phyloP scores from a whole-genome alignment of 2,888 invertebrate genomes.

The Ditula angustiorana region DNA sequence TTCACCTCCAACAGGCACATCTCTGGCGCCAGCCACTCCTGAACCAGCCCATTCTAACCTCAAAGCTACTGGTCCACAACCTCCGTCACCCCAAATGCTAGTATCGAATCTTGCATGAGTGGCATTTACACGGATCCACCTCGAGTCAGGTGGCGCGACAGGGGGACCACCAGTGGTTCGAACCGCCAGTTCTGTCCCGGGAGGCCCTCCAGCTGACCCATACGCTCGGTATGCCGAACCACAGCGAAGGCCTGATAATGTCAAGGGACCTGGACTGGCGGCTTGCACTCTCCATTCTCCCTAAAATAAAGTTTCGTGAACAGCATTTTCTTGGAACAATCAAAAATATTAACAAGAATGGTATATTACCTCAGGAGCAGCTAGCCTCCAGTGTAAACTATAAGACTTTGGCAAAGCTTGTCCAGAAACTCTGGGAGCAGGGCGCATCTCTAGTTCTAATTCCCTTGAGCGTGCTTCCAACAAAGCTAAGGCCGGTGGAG shows the following conservation, averaged over 20 bases:
- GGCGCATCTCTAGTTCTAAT: slow-evolving; percentile 72
- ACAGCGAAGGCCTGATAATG: slow-evolving; percentile 91
- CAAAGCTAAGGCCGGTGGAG: slow-evolving; percentile 88
- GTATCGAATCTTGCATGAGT: slow-evolving; percentile 93
- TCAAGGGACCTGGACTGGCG: slow-evolving; percentile 77
- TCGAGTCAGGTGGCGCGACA: slow-evolving; percentile 88
- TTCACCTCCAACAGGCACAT: slow-evolving; percentile 78
- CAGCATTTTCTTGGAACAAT: slow-evolving; percentile 43
- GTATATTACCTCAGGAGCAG: slow-evolving; percentile 88
- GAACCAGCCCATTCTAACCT: slow-evolving; percentile 89
- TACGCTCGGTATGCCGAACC: slow-evolving; percentile 93
- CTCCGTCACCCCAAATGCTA: slow-evolving; percentile 93
- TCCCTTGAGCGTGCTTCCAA: slow-evolving; percentile 74
- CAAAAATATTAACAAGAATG: background rate
- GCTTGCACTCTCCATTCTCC: slow-evolving; percentile 87
- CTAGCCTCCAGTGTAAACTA: slow-evolving; percentile 88
- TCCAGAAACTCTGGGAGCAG: slow-evolving; percentile 69
- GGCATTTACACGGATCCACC: slow-evolving; percentile 92
- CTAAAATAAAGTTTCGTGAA: slow-evolving; percentile 81
- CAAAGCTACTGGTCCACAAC: slow-evolving; percentile 93
- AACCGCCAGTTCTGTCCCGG: slow-evolving; percentile 90
- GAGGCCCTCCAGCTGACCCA: slow-evolving; percentile 92
- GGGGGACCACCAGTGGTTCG: slow-evolving; percentile 89
- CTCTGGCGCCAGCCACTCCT: slow-evolving; percentile 76
- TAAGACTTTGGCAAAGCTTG: slow-evolving; percentile 85